A percentile compares a stretch with the other conserved stretches of the same genome.
Conservation (phyloP, 2,113 vertebrate species). For the Bothrops jararaca region DNA sequence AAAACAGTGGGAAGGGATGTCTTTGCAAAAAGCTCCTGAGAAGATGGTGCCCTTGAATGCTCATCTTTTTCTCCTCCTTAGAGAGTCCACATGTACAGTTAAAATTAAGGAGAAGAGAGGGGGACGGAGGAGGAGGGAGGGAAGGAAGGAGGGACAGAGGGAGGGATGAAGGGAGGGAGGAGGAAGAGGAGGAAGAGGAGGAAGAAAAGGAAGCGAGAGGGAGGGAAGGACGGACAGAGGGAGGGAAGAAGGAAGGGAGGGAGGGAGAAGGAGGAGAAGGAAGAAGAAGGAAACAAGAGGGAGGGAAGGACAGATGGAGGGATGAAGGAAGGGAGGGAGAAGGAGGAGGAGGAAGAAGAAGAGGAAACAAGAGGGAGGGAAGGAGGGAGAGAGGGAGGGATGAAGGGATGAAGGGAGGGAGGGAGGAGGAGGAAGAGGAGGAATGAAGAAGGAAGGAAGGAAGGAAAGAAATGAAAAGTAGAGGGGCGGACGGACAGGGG, state of each 20-base stretch:
- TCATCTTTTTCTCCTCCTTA: conserved; percentile 9
- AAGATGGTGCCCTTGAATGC: background rate
- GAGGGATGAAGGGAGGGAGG: too few species aligned
- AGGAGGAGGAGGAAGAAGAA: background rate
- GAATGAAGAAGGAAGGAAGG: background rate
- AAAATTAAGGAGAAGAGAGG: background rate
- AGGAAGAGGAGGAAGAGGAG: too few species aligned
- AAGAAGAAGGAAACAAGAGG: background rate
- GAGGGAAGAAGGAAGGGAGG: background rate
- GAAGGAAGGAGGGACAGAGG: too few species aligned
- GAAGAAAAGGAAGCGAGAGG: too few species aligned
- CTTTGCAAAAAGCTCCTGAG: background rate
- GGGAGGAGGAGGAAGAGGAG: too few species aligned
- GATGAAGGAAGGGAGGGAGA: too few species aligned
- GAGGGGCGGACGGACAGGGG: too few species aligned
- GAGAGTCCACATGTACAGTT: background rate
- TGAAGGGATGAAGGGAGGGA: background rate
- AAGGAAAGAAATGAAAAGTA: too few species aligned
- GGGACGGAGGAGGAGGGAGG: background rate
- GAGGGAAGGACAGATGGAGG: background rate
- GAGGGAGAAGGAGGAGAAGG: background rate
- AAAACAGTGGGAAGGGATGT: conserved; percentile 15
- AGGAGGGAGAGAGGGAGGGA: background rate
- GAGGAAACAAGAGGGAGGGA: too few species aligned
- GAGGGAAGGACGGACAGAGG: background rate